These are phyloP conservation scores for Clarias batrachus DNA, from an alignment of 2,113 vertebrate species.

Conservation along the genomic window DNA sequence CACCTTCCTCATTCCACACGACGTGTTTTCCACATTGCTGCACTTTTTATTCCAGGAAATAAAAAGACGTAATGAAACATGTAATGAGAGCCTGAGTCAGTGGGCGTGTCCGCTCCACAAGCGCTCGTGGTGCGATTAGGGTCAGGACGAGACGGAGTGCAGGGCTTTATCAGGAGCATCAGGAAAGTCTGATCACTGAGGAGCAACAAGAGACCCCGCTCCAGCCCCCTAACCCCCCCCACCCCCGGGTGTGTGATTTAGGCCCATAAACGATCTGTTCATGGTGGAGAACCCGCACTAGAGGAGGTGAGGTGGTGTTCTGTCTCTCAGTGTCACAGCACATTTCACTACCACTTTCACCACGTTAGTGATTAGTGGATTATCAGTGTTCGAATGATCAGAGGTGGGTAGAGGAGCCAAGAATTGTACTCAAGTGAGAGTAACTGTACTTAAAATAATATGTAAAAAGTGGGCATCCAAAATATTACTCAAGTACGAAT, in stretches of 20 bases:
- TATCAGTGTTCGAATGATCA: no score
- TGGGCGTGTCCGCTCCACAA: conserved; percentile 72
- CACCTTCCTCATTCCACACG: conserved; percentile 60
- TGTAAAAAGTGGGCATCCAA: no score
- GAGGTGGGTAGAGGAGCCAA: no score
- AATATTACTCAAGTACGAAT: no score
- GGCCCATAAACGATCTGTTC: conserved; percentile 64
- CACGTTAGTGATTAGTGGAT: neutral
- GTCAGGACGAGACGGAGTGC: conserved; percentile 68
- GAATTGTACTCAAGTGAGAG: no score
- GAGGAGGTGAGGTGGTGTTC: neutral
- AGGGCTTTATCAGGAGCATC: conserved; percentile 74
- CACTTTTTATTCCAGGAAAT: conserved; percentile 42
- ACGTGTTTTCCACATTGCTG: conserved; percentile 24
- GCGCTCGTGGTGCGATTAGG: conserved; percentile 73
- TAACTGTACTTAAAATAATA: no score
- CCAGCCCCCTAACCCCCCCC: no score
- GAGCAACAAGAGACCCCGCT: conserved; percentile 18
- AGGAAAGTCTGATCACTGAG: conserved; percentile 66
- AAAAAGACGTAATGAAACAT: conserved; percentile 73
- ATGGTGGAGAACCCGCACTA: conserved; percentile 44
- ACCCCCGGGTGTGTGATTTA: conserved; percentile 66
- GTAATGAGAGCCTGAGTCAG: conserved; percentile 75
- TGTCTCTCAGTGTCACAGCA: neutral
- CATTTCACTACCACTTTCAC: no score